Evolutionary conservation across 2,888 invertebrate genomes (phyloP).

Genomic region (Periphyllus acericola): DNA sequence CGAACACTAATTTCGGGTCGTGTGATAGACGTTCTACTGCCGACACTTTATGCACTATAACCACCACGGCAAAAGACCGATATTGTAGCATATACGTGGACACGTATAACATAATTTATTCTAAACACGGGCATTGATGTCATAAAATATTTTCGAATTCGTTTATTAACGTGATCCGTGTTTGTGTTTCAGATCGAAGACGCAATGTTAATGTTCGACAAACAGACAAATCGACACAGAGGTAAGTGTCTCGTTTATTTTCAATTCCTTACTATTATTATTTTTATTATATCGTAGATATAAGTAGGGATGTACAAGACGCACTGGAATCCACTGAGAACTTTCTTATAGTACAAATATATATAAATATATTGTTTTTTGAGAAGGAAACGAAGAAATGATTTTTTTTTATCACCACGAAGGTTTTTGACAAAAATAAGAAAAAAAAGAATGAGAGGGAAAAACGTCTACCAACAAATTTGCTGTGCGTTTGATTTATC

Average conservation of each 20-base stretch:
- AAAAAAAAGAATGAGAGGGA: conserved; percentile 15
- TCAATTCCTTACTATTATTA: neutral
- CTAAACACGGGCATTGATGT: neutral
- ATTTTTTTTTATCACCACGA: conserved; percentile 20
- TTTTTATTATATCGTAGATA: neutral
- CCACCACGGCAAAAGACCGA: neutral
- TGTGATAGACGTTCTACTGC: neutral
- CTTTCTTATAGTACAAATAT: no score
- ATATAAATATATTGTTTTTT: conserved; percentile 18
- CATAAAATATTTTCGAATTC: neutral
- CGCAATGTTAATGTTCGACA: conserved; percentile 99
- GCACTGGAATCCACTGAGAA: neutral
- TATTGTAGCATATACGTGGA: neutral
- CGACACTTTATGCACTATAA: neutral
- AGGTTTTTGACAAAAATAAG: neutral
- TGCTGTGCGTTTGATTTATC: conserved; percentile 60
- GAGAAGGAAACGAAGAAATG: conserved; percentile 28
- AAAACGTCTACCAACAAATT: conserved; percentile 52
- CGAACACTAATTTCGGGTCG: neutral
- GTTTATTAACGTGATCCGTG: conserved; percentile 62
- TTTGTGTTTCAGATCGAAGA: conserved; percentile 93
- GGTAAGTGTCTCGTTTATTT: conserved; percentile 71
- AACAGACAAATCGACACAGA: conserved; percentile 99
- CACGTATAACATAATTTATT: neutral
- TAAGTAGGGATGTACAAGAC: neutral